Conservation (phyloP, 2,113 vertebrate species). For the Cryptoleucopteryx plumbea region DNA sequence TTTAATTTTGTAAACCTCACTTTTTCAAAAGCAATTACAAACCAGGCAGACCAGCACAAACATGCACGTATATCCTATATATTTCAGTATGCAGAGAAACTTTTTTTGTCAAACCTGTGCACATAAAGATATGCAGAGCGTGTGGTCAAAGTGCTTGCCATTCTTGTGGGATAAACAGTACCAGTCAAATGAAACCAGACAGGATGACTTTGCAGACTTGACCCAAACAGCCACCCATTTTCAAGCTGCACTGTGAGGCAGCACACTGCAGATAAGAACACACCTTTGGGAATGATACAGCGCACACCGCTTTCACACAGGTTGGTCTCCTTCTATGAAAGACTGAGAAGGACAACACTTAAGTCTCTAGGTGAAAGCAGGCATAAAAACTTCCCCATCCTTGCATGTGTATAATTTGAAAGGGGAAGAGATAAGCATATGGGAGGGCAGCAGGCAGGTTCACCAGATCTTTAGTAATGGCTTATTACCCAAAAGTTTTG, state of each 20-base stretch:
- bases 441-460: background rate
- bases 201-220: background rate
- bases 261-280: background rate
- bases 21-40: background rate
- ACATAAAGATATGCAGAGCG: background rate
- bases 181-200: background rate
- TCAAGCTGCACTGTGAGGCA: background rate
- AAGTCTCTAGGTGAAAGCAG: background rate
- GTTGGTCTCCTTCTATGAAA: background rate
- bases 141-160: background rate
- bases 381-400: background rate
- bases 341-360: background rate
- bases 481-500: background rate
- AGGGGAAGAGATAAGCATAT: background rate
- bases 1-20: background rate
- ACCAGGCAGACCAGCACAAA: background rate
- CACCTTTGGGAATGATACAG: background rate
- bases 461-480: background rate
- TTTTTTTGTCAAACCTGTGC: background rate
- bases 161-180: background rate
- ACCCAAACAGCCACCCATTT: accelerated
- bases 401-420: background rate
- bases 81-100: background rate
- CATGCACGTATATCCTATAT: accelerated
- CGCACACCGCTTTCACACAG: background rate